These are phyloP conservation scores for Aquatica leii DNA, from an alignment of 2,888 invertebrate genomes.

Conservation along the genomic window DNA sequence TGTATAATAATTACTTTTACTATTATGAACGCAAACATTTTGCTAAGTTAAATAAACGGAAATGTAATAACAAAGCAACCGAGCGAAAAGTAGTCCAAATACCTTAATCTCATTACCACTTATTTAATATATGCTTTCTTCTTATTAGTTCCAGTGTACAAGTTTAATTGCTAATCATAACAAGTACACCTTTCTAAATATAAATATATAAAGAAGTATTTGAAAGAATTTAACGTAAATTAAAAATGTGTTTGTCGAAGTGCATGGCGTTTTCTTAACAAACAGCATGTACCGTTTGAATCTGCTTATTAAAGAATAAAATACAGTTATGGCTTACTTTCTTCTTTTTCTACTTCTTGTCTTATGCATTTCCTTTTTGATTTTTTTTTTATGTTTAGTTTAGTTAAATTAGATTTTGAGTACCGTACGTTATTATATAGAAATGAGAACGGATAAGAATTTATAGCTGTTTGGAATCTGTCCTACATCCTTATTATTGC, in stretches of 20 bases:
- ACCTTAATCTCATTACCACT: not conserved
- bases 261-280: not conserved
- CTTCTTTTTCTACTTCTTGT: not conserved
- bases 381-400: too few species aligned
- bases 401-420: not conserved
- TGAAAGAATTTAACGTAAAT: too few species aligned
- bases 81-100: not conserved
- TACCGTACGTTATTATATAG: not conserved
- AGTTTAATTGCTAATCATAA: not conserved
- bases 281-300: not conserved
- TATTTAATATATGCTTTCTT: not conserved
- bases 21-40: too few species aligned
- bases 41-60: too few species aligned
- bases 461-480: not conserved
- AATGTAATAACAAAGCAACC: not conserved
- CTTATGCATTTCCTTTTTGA: too few species aligned
- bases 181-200: not conserved
- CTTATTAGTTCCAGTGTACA: not conserved
- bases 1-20: too few species aligned
- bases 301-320: not conserved
- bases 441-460: not conserved
- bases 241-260: too few species aligned
- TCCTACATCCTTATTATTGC: not conserved
- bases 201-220: not conserved
- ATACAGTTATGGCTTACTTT: conserved; percentile 1